Base-by-base conservation (phyloP, 2,888 invertebrate species). In the Sinohyriopsis cumingii region DNA sequence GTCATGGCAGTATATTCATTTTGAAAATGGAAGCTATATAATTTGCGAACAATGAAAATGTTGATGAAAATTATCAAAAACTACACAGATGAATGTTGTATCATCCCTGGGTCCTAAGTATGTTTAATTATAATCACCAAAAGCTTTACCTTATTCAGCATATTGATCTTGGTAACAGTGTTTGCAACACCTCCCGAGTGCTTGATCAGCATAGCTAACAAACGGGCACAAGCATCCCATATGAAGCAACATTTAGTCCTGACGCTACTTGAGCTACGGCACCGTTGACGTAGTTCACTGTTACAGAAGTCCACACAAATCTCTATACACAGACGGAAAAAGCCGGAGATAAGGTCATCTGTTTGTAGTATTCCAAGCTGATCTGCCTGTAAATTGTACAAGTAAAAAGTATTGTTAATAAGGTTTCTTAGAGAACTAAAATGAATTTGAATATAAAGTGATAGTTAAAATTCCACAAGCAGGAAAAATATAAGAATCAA, bases 291-390 rank as follows among this genome's bases (percentile, higher is more conserved):
- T 18, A 96, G 91, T 67, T 94, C 93, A 71, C 97, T 93, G 89
- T 98, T 98, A 56, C 97, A 96, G 70, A 96, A 93, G 89, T 98
- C 97, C 3, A 98, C 95, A 90, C 98, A 98, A 92, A 98, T 94
- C 90, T 98, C 97, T 0, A 97, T 97, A 69, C 97, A 97, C 74
- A 98, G 93, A 59, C 99, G 94, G 92, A 99, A 98, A 92, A 99
- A 99, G 71, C 98, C 92, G 0, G 98, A 97, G 76, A 99, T 98
- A 86, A 98, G 92, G 87, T 99, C 99, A 88, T 99, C 99, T 0
- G 98, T 97, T 90, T 98, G 98, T 67, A 98, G 92, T 73, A 99
- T 96, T 5, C 99, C 97, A 83, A 96, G 95, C 85, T 95, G 93
- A 89, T 98, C 98, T 97, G 99, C 97, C 90, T 97, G 88, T 53